A percentile compares a stretch with the other conserved stretches of the same genome.
phyloP scores from a whole-genome alignment of 2,113 vertebrate genomes.

The Crotalus tigris region DNA sequence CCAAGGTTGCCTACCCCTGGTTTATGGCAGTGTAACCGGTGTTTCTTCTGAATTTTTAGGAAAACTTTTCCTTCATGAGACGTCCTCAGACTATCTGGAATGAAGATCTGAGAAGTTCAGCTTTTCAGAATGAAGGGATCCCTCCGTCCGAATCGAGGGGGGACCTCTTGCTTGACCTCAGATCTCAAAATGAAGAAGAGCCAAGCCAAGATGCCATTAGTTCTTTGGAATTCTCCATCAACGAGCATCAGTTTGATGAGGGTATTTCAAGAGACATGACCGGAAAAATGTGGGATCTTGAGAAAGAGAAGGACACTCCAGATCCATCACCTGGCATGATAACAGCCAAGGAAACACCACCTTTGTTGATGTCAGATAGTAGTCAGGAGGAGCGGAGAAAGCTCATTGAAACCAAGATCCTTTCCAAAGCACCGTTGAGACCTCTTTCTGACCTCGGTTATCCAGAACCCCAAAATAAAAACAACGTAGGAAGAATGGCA shows the following conservation, averaged over 20 bases:
- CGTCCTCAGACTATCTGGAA: conserved; percentile 17
- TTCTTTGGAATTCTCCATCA: neutral
- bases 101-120: neutral
- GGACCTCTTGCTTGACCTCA: neutral
- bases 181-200: conserved; percentile 9
- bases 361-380: neutral
- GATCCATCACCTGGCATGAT: neutral
- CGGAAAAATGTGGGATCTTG: neutral
- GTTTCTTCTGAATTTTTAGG: conserved; percentile 38
- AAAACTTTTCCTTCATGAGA: conserved; percentile 23
- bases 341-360: neutral
- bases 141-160: neutral
- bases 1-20: neutral
- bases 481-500: accelerated
- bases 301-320: neutral
- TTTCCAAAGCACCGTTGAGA: conserved; percentile 51
- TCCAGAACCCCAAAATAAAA: neutral
- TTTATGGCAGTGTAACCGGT: neutral
- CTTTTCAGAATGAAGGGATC: conserved; percentile 9
- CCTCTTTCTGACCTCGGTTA: neutral
- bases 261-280: neutral
- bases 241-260: neutral
- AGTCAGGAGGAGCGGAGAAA: conserved; percentile 54
- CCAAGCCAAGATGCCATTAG: conserved; percentile 5
- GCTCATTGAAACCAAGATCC: conserved; percentile 64